A percentile compares a stretch with the other conserved stretches of the same genome.
Evolutionary conservation across 2,888 invertebrate species (phyloP).

Genomic region (Silvanus unidentatus): DNA sequence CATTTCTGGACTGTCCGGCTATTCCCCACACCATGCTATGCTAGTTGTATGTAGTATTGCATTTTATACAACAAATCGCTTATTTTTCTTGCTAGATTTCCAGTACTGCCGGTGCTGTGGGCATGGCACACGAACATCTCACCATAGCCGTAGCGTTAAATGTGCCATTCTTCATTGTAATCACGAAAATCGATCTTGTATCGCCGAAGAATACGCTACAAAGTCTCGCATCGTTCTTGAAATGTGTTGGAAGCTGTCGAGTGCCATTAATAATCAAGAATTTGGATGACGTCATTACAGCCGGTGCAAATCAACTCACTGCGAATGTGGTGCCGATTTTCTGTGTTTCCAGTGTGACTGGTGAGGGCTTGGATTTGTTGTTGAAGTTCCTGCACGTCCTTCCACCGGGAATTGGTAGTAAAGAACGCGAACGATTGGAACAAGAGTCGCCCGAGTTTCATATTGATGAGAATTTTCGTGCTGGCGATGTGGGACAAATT

Average conservation of each 20-base stretch:
- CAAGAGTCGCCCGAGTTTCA: conserved; percentile 78
- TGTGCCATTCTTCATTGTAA: conserved; percentile 86
- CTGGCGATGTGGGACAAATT: conserved; percentile 76
- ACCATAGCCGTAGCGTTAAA: conserved; percentile 74
- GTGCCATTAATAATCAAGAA: conserved; percentile 61
- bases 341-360: conserved; percentile 86
- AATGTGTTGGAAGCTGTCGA: conserved; percentile 58
- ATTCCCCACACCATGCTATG: conserved; percentile 88
- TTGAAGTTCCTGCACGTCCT: conserved; percentile 82
- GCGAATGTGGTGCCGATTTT: conserved; percentile 72
- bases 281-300: conserved; percentile 69
- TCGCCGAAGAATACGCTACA: conserved; percentile 50
- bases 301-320: conserved; percentile 61
- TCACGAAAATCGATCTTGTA: conserved; percentile 91
- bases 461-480: conserved; percentile 89
- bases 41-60: conserved; percentile 63
- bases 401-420: conserved; percentile 58
- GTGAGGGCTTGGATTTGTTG: conserved; percentile 74
- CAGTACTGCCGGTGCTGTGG: conserved; percentile 71
- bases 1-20: conserved; percentile 87
- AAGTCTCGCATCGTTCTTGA: conserved; percentile 58
- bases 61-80: too few species aligned
- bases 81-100: conserved; percentile 57
- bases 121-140: conserved; percentile 87
- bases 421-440: conserved; percentile 65